Base-by-base conservation (phyloP, 1,140 invertebrate species). In the Zophobas morio region DNA sequence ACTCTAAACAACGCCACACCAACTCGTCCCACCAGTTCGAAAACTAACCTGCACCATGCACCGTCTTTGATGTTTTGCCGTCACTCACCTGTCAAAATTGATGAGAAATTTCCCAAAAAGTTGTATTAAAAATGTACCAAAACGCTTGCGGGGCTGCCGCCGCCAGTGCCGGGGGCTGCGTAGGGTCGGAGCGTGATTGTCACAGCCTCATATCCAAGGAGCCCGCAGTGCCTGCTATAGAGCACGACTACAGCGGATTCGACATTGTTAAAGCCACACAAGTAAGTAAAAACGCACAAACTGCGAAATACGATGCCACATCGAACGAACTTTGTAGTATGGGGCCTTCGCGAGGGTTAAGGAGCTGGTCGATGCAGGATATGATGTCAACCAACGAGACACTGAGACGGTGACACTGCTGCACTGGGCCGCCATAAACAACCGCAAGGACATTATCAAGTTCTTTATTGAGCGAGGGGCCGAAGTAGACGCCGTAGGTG, bases 381-480 rank as follows among this genome's bases (percentile, higher is more conserved):
- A 93, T 87, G 94, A 97, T 88, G 96, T 98, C 0, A 98, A 97
- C 87, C 91, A 96, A 83, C 92, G 95, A 53, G 96, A 98, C 85
- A 89, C 89, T 79, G 96, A 98, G 86, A 96, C 95, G n/a, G 96
- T 98, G 6, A 97, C 97, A 1, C 88, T 99, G n/a, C 88, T 99
- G 0, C 98, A 99, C 85, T 99, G 98, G 98, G 98, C 98, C 32
- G 95, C 98, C 20, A 99, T 99, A 81, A 99, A 99, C 86, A 99
- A 99, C 90, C 90, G 96, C 33, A 92, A 92, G 66, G 96, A 98
- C 82, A 96, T 99, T 83, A 96, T 98, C 53, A 92, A 93, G 79
- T 85, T 82, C 75, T 82, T 85, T 53, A 82, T 85, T 47, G 83
- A 96, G 87, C 96, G 96, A 86, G 96, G 96, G 54, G 97, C 96